Evolutionary conservation across 2,113 vertebrate genomes (phyloP).

Genomic region (Synchiropus splendidus): DNA sequence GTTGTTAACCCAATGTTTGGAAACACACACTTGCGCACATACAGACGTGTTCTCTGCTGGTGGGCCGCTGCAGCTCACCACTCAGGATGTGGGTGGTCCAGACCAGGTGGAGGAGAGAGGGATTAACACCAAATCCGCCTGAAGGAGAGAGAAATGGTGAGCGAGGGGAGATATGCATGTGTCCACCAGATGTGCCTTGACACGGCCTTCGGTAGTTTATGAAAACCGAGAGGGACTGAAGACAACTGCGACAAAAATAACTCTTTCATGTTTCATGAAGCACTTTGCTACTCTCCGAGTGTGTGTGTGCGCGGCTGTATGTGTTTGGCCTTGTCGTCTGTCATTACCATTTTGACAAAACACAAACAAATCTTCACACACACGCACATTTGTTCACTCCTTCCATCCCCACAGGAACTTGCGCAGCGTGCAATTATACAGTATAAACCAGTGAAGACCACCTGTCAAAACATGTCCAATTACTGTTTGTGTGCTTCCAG

Average conservation of each 20-base stretch:
- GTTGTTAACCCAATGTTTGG: slow-evolving; percentile 3
- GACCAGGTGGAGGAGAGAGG: slow-evolving; percentile 56
- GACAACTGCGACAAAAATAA: slow-evolving; percentile 39
- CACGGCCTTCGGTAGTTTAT: slow-evolving; percentile 28
- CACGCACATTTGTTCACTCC: slow-evolving; percentile 15
- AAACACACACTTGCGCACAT: slow-evolving; percentile 9
- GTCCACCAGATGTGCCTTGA: slow-evolving; percentile 53
- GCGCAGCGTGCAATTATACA: slow-evolving; percentile 17
- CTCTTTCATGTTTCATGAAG: neutral
- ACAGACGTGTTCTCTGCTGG: slow-evolving; percentile 31
- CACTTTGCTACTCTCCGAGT: too few relatives aligned
- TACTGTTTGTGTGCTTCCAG: slow-evolving; percentile 7
- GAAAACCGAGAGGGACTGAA: slow-evolving; percentile 20
- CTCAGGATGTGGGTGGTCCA: slow-evolving; percentile 61
- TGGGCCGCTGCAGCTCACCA: slow-evolving; percentile 34
- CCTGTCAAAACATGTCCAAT: slow-evolving; percentile 42
- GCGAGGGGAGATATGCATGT: slow-evolving; percentile 54
- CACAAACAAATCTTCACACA: slow-evolving; percentile 17
- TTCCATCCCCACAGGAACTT: slow-evolving; percentile 24
- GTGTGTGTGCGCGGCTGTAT: neutral
- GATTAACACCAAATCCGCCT: slow-evolving; percentile 56
- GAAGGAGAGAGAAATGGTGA: slow-evolving; percentile 25
- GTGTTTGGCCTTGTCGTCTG: slow-evolving; percentile 19
- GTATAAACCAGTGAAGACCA: slow-evolving; percentile 28
- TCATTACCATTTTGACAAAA: slow-evolving; percentile 22